These are phyloP conservation scores for Tiliacea citrago DNA, from an alignment of 2,888 invertebrate genomes.

Conservation along the genomic window DNA sequence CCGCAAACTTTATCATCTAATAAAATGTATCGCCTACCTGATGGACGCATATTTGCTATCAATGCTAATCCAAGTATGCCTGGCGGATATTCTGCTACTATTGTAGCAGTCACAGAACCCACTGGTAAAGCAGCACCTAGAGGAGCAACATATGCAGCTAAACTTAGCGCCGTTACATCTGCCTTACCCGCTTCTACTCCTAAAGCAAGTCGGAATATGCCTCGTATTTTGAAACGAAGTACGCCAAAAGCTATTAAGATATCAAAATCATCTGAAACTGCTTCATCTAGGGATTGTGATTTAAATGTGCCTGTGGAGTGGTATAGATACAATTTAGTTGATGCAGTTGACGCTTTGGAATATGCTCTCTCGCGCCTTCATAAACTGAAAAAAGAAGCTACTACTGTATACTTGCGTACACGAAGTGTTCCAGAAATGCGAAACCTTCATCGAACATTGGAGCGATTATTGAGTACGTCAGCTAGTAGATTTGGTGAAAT, in stretches of 20 bases:
- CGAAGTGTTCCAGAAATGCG: constrained; percentile 88
- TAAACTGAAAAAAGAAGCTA: constrained; percentile 87
- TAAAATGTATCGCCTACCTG: constrained; percentile 89
- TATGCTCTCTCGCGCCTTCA: constrained; percentile 89
- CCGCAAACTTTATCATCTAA: constrained; percentile 88
- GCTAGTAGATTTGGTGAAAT: constrained; percentile 89
- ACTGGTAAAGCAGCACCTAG: constrained; percentile 72
- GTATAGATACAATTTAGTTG: constrained; percentile 91
- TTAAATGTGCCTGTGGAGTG: constrained; percentile 88
- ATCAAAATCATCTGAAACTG: constrained; percentile 58
- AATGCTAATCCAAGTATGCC: constrained; percentile 88
- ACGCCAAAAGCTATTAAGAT: constrained; percentile 45
- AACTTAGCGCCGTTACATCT: constrained; percentile 77
- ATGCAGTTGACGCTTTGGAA: constrained; percentile 90
- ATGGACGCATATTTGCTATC: constrained; percentile 88
- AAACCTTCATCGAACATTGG: constrained; percentile 88
- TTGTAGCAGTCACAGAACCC: constrained; percentile 85
- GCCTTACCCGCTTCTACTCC: constrained; percentile 55
- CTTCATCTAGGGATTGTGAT: constrained; percentile 74
- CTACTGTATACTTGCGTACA: constrained; percentile 85
- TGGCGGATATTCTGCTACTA: constrained; percentile 89
- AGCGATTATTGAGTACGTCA: constrained; percentile 89
- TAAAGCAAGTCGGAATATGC: constrained; percentile 53
- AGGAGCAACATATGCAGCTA: constrained; percentile 83
- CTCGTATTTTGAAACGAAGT: constrained; percentile 56